These are phyloP conservation scores for Austrofundulus limnaeus DNA, from an alignment of 2,113 vertebrate genomes.

Conservation along the genomic window DNA sequence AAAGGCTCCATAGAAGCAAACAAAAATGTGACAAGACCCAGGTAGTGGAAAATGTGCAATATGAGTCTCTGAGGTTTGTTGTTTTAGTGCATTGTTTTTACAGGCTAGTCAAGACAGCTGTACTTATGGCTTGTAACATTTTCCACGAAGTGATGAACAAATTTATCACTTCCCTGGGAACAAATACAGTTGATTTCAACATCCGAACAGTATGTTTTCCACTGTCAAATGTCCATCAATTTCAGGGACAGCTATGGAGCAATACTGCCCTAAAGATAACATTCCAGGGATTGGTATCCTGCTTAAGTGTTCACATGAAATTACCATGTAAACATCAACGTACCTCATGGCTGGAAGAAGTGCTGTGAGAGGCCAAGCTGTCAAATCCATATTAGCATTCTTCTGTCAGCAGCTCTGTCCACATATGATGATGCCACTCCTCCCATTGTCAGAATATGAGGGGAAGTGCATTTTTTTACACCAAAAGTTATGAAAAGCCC, in stretches of 20 bases:
- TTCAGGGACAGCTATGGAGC: slow-evolving; percentile 43
- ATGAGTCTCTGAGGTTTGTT: neutral
- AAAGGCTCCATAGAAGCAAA: neutral
- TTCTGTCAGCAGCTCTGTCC: slow-evolving; percentile 58
- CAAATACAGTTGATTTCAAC: slow-evolving; percentile 58
- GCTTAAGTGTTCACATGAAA: slow-evolving; percentile 71
- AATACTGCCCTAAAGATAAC: slow-evolving; percentile 62
- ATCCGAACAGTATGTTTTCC: slow-evolving; percentile 56
- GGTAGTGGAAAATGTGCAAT: neutral
- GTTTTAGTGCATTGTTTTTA: slow-evolving; percentile 38
- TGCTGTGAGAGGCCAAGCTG: slow-evolving; percentile 57
- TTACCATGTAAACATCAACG: slow-evolving; percentile 70
- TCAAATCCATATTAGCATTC: slow-evolving; percentile 74
- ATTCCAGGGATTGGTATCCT: slow-evolving; percentile 72
- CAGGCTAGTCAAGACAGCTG: slow-evolving; percentile 29
- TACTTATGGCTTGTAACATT: slow-evolving; percentile 13
- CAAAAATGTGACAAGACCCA: neutral
- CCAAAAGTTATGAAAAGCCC: neutral
- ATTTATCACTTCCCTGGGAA: slow-evolving; percentile 46
- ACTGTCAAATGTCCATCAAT: slow-evolving; percentile 61
- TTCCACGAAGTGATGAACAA: slow-evolving; percentile 39
- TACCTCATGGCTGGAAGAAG: slow-evolving; percentile 59
- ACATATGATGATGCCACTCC: slow-evolving; percentile 67
- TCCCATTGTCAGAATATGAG: slow-evolving; percentile 29
- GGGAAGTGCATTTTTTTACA: slow-evolving; percentile 17